These are phyloP conservation scores for Hyperopisus bebe DNA, from an alignment of 2,113 vertebrate species.

Conservation along the genomic window DNA sequence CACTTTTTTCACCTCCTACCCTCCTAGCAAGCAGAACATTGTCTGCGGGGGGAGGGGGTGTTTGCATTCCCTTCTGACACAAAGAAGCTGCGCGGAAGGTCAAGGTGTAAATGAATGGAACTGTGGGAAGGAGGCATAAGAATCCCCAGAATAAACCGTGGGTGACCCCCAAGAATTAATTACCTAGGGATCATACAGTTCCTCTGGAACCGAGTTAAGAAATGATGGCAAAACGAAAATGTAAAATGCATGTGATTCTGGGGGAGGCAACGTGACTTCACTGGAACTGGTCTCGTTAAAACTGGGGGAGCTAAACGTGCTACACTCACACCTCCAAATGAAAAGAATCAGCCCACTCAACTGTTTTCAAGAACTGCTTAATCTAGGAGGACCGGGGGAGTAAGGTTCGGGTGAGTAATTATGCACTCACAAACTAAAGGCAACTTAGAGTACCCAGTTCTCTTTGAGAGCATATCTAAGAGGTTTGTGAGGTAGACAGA, in stretches of 20 bases:
- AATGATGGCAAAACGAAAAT: neutral
- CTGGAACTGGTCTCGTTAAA: neutral
- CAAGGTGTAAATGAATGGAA: neutral
- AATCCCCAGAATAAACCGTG: neutral
- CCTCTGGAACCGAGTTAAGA: neutral
- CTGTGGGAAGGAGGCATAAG: neutral
- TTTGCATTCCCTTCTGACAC: neutral
- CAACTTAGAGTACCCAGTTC: neutral
- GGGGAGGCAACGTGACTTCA: neutral
- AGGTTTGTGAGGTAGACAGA: neutral
- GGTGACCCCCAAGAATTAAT: neutral
- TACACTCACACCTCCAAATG: neutral
- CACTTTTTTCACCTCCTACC: neutral
- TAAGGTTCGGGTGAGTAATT: neutral
- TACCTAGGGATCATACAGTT: neutral
- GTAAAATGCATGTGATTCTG: neutral
- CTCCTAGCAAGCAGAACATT: neutral
- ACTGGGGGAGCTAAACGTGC: neutral
- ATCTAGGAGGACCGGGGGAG: neutral
- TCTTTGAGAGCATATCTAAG: neutral
- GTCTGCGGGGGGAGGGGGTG: neutral
- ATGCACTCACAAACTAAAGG: neutral
- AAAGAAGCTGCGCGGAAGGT: neutral
- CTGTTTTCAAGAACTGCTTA: neutral
- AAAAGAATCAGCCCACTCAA: neutral